Conservation (phyloP, 2,888 invertebrate species). For the Ariolimax columbianus region DNA sequence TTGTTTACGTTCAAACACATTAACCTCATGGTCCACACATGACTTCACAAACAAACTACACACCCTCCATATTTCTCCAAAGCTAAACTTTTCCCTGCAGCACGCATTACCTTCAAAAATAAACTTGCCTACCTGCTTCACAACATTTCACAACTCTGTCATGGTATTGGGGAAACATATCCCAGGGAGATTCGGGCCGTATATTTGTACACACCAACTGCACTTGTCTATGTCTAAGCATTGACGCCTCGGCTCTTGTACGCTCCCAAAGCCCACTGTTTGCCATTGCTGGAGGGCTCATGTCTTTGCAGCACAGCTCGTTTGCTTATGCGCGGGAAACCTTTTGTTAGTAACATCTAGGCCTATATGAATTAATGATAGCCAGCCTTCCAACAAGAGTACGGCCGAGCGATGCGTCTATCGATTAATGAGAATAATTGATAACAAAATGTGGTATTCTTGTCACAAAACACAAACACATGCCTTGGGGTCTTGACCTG, state of each 20-base stretch:
- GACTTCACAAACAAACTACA: no score
- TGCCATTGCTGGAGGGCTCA: neutral
- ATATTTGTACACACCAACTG: neutral
- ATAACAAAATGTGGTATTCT: no score
- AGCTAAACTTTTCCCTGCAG: no score
- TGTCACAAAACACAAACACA: no score
- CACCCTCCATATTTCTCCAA: no score
- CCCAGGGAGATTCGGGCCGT: no score
- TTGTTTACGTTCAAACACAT: no score
- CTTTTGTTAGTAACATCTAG: neutral
- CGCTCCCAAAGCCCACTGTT: neutral
- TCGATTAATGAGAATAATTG: no score
- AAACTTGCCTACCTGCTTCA: no score
- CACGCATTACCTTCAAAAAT: no score
- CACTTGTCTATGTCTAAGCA: neutral
- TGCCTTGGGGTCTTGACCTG: no score
- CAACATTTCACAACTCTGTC: neutral
- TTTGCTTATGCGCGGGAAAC: neutral
- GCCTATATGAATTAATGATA: neutral
- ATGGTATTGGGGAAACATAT: neutral
- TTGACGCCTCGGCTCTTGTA: neutral
- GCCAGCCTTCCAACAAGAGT: neutral
- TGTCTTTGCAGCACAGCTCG: neutral
- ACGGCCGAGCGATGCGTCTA: neutral
- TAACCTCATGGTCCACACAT: no score